Base-by-base conservation (phyloP, 2,888 invertebrate species). In the Pollenia griseotomentosa region DNA sequence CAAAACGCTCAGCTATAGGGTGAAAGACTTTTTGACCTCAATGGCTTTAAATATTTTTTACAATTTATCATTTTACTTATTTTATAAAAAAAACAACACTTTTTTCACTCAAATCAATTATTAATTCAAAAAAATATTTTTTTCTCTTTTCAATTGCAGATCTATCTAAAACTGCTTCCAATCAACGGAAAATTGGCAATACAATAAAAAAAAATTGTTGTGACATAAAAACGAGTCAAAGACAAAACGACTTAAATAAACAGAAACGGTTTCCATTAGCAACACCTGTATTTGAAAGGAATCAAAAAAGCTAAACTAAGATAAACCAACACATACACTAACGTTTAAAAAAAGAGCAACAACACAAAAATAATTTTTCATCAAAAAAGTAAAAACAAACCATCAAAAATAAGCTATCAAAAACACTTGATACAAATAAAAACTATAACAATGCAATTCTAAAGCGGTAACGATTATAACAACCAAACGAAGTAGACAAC, bases 381-480 rank as follows among this genome's bases (percentile, higher is more conserved):
- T n/a, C 44, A 23, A 68, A n/a, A 10, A 51, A 57, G 55, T 0
- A 70, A 40, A 42, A 6, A 40, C n/a, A 68, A 79, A 65, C 53
- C 42, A 40, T 33, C 40, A 71, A 57, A 12, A 8, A 57, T 40
- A 19, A 46, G 55, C 57, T 44, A 51, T 86, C 80, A 83, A 73
- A 80, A 80, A 83, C 73, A 77, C 19, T 84, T 78, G 68, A 75
- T 81, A 68, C 51, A 78, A 87, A 74, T 78, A 33, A 81, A 63
- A 65, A 75, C 14, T 65, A 65, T 55, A 55, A 53, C 55, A 65
- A 51, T 40, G 46, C 66, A 68, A 48, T 78, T 53, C 16, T 23
- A 44, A 57, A 33, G 23, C n/a, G 23, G 57, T 63, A 63, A 78
- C n/a, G 23, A 48, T 9, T 48, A 65, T 40, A 55, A 59, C 40